Conservation (phyloP, 2,888 invertebrate species). For the Volucella bombylans region DNA sequence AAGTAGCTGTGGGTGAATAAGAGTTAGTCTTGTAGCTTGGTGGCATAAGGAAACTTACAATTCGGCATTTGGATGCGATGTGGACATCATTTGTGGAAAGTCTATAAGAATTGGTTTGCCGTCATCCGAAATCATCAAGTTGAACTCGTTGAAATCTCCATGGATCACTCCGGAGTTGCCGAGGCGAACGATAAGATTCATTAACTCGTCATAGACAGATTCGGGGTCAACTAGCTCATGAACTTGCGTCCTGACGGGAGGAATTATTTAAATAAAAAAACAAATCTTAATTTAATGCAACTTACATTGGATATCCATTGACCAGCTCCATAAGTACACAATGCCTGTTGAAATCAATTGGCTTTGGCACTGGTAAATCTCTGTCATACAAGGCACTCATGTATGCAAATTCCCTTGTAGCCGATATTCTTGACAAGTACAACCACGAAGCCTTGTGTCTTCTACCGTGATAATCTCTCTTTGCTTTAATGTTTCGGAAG, state of each 20-base stretch:
- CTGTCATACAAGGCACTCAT: conserved; percentile 96
- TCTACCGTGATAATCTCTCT: conserved; percentile 97
- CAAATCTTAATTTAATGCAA: conserved; percentile 66
- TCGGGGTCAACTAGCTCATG: conserved; percentile 87
- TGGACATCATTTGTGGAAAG: conserved; percentile 99
- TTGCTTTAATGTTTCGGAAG: conserved; percentile 96
- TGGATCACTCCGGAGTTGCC: conserved; percentile 98
- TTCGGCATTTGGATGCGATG: conserved; percentile 94
- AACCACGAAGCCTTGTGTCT: conserved; percentile 96
- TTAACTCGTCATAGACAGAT: conserved; percentile 94
- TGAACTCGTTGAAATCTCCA: conserved; percentile 99
- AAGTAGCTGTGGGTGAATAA: conserved; percentile 87
- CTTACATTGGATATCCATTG: conserved; percentile 90
- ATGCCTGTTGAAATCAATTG: conserved; percentile 96
- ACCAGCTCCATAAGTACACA: conserved; percentile 98
- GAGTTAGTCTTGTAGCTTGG: not conserved
- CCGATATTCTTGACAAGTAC: conserved; percentile 97
- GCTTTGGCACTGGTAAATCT: conserved; percentile 96
- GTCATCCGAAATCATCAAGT: conserved; percentile 93
- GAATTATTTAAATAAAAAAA: not conserved
- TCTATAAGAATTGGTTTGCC: conserved; percentile 95
- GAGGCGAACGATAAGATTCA: conserved; percentile 94
- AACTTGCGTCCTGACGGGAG: conserved; percentile 85
- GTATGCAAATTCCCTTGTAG: conserved; percentile 98
- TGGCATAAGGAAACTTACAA: conserved; percentile 83